Evolutionary conservation across 1,140 invertebrate genomes (phyloP).

Genomic region (Drosophila nigrodunni): DNA sequence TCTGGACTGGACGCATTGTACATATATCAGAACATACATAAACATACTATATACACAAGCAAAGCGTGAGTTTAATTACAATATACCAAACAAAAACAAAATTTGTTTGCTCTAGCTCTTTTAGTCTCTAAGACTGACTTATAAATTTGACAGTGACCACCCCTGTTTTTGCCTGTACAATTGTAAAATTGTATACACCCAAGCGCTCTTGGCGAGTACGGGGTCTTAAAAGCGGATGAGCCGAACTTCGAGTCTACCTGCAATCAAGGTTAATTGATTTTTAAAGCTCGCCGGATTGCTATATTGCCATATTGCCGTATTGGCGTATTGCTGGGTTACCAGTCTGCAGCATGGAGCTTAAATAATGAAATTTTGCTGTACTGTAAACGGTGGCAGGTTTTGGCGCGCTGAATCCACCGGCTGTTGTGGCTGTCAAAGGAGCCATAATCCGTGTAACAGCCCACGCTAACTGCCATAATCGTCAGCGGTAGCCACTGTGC

Average conservation of each 20-base stretch:
- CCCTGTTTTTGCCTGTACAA: no score
- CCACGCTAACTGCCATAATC: slow-evolving; percentile 78
- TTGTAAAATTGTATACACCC: no score
- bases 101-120: no score
- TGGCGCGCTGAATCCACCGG: slow-evolving; percentile 10
- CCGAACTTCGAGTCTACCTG: slow-evolving; percentile 45
- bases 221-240: slow-evolving; percentile 17
- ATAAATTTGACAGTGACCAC: no score
- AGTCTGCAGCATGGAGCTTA: slow-evolving; percentile 47
- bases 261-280: slow-evolving; percentile 84
- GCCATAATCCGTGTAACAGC: slow-evolving; percentile 67
- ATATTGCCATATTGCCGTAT: no score
- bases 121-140: no score
- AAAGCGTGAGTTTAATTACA: no score
- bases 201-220: no score
- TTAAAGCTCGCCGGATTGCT: slow-evolving; percentile 61
- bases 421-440: slow-evolving; percentile 67
- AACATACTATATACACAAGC: no score
- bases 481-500: slow-evolving; percentile 45
- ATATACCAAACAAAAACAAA: no score
- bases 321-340: neutral
- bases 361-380: slow-evolving; percentile 70
- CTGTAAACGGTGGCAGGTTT: slow-evolving; percentile 40
- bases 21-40: no score
- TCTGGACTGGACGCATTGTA: no score